phyloP scores from a whole-genome alignment of 2,888 invertebrate species.

The Yponomeuta plumbellus region DNA sequence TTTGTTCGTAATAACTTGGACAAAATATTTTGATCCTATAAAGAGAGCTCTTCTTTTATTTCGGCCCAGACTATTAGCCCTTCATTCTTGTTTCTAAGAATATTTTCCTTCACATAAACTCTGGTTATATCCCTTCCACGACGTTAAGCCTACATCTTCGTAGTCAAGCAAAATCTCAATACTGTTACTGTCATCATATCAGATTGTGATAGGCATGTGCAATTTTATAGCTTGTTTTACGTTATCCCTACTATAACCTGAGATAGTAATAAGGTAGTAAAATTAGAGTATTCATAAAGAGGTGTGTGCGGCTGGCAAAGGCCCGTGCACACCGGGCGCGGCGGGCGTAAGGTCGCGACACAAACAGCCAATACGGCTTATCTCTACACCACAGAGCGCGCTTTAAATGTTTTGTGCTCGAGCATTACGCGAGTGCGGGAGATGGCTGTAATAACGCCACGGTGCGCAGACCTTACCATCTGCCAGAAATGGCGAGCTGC shows the following conservation, averaged over 20 bases:
- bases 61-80: neutral
- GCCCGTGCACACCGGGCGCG: slow-evolving; percentile 4
- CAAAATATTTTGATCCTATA: slow-evolving; percentile 2
- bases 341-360: slow-evolving; percentile 34
- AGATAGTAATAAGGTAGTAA: slow-evolving; percentile 7
- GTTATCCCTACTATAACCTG: neutral
- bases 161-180: neutral
- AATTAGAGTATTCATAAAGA: slow-evolving; percentile 6
- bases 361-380: slow-evolving; percentile 36
- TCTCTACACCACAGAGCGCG: slow-evolving; percentile 43
- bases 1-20: slow-evolving; percentile 1
- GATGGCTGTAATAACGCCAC: slow-evolving; percentile 31
- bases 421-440: slow-evolving; percentile 32
- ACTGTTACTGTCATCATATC: neutral
- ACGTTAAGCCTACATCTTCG: neutral
- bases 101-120: neutral
- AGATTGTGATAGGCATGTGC: neutral
- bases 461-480: slow-evolving; percentile 12
- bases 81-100: slow-evolving; percentile 1
- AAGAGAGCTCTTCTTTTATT: slow-evolving; percentile 1
- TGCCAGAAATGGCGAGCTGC: neutral
- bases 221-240: slow-evolving; percentile 2
- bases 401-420: slow-evolving; percentile 49
- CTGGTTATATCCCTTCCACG: neutral
- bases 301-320: slow-evolving; percentile 2